Conservation (phyloP, 2,797 vertebrate genomes). For the Nothura maculosa region DNA sequence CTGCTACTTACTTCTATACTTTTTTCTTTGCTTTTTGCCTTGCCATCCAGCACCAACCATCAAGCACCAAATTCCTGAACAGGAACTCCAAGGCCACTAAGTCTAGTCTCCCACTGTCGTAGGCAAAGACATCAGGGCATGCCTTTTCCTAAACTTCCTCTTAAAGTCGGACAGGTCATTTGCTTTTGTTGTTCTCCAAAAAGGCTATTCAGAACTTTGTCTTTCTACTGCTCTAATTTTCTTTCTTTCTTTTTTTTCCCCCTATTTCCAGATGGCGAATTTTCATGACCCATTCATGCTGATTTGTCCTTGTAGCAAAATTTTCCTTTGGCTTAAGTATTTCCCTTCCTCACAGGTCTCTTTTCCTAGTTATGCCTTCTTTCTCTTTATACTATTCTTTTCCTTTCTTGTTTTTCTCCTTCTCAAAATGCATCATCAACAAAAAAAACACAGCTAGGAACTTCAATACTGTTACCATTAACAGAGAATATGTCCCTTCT, state of each 20-base stretch:
- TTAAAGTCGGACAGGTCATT: background rate
- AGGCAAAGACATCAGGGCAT: background rate
- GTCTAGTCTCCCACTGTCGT: background rate
- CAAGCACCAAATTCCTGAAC: background rate
- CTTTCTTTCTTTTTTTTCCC: conserved; percentile 1
- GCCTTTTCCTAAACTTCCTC: background rate
- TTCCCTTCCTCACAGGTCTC: background rate
- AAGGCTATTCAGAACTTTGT: background rate
- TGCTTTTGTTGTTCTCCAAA: background rate
- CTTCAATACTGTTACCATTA: background rate
- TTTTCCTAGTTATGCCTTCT: background rate
- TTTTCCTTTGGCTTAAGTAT: background rate
- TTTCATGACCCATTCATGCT: background rate
- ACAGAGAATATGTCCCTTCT: background rate
- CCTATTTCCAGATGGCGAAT: background rate
- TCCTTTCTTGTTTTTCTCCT: background rate
- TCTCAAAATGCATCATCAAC: background rate
- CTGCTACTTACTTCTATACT: background rate
- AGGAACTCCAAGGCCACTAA: background rate
- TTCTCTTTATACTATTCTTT: background rate
- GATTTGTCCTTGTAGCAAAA: background rate
- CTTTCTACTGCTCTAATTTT: background rate
- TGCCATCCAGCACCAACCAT: background rate
- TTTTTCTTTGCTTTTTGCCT: background rate
- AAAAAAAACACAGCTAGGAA: background rate